Percentiles rank a stretch among this genome's conserved stretches.
Conservation (phyloP, 2,888 invertebrate genomes). For the Diaprepes abbreviatus region DNA sequence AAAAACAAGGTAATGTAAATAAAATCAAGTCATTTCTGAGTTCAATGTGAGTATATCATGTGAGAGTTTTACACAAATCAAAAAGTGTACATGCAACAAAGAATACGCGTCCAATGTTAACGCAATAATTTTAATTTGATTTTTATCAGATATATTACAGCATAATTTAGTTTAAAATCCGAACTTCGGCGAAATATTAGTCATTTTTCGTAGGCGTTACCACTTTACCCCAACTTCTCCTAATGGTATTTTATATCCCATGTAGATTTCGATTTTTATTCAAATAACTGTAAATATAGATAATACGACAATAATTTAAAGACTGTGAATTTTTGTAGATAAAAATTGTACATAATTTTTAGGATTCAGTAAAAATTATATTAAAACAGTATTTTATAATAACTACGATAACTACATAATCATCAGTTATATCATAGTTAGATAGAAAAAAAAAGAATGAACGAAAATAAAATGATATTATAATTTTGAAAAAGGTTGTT, state of each 20-base stretch:
- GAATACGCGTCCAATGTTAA: too few species aligned
- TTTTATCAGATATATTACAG: too few species aligned
- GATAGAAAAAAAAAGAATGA: constrained; percentile 3
- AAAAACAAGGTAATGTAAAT: too few species aligned
- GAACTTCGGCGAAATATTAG: too few species aligned
- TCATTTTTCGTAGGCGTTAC: too few species aligned
- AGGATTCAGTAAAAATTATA: not conserved
- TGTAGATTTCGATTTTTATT: not conserved
- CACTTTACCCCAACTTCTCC: too few species aligned
- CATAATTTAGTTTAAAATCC: too few species aligned
- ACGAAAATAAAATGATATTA: constrained; percentile 20
- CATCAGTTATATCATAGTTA: constrained; percentile 23
- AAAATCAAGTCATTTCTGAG: too few species aligned
- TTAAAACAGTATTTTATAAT: constrained; percentile 26
- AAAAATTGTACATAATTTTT: constrained; percentile 10
- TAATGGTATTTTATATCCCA: not conserved
- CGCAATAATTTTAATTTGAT: too few species aligned
- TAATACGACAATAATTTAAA: constrained; percentile 43
- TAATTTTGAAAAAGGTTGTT: not conserved
- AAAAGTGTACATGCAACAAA: too few species aligned
- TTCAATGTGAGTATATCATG: too few species aligned
- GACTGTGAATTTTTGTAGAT: constrained; percentile 35
- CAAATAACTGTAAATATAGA: constrained; percentile 7
- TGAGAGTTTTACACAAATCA: too few species aligned
- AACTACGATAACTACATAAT: constrained; percentile 22